A percentile compares a stretch with the other conserved stretches of the same genome.
Evolutionary conservation across 2,888 invertebrate species (phyloP).

Genomic region (Drosophila melanocephala): DNA sequence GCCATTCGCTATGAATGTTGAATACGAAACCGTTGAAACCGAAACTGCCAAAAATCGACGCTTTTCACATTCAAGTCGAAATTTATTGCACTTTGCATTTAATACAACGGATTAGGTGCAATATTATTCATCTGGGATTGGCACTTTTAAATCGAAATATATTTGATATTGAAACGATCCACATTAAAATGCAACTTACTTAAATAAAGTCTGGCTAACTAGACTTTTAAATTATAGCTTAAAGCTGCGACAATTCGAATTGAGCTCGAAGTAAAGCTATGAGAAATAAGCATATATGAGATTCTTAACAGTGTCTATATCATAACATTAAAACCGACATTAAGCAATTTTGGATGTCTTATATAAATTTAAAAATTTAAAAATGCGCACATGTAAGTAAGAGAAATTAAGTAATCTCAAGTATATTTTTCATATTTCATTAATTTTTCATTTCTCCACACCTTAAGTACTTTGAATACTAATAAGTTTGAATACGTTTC

Average conservation of each 20-base stretch:
- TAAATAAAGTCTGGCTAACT: not conserved
- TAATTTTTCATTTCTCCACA: not conserved
- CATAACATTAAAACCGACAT: too few species aligned
- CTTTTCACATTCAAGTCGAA: constrained; percentile 9
- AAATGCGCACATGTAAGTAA: too few species aligned
- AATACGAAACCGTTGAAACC: constrained; percentile 25
- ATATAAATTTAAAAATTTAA: too few species aligned
- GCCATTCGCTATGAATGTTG: constrained; percentile 43
- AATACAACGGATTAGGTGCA: not conserved
- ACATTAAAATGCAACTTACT: not conserved
- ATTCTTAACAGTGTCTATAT: not conserved
- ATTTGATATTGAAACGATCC: not conserved
- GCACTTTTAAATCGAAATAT: not conserved
- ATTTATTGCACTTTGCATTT: constrained; percentile 5
- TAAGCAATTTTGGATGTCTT: too few species aligned
- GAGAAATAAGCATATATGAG: not conserved
- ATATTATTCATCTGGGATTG: not conserved
- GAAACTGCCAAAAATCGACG: constrained; percentile 29
- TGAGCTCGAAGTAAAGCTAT: not conserved
- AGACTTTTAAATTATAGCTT: not conserved
- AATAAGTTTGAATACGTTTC: not conserved
- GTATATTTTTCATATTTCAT: not conserved
- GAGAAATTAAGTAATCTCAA: not conserved
- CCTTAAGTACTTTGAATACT: not conserved
- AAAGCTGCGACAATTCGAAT: not conserved